phyloP scores from a whole-genome alignment of 2,888 invertebrate species.

The Norana najaformis region DNA sequence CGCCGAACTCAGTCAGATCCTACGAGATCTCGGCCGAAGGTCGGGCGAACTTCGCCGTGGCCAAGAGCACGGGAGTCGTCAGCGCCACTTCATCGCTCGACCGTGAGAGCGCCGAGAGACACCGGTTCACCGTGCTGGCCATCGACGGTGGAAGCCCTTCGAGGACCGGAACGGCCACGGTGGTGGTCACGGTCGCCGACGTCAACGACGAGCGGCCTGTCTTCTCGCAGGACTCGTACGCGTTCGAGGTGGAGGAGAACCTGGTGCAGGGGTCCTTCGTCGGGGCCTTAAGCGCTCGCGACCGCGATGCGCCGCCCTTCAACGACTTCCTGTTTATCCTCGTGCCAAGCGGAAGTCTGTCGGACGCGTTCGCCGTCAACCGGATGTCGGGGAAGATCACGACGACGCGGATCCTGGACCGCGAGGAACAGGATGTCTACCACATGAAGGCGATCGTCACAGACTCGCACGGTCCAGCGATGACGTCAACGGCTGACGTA shows the following conservation, averaged over 20 bases:
- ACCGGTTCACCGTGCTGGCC: slow-evolving; percentile 31
- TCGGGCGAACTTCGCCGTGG: not conserved
- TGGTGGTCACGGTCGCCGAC: slow-evolving; percentile 35
- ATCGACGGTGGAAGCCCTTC: slow-evolving; percentile 33
- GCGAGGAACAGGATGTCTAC: slow-evolving; percentile 31
- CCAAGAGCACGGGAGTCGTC: slow-evolving; percentile 17
- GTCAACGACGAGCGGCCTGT: slow-evolving; percentile 37
- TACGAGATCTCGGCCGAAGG: not conserved
- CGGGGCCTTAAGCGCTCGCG: slow-evolving; percentile 31
- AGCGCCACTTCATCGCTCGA: slow-evolving; percentile 24
- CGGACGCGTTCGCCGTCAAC: slow-evolving; percentile 36
- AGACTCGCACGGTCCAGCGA: slow-evolving; percentile 3
- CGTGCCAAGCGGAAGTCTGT: slow-evolving; percentile 27
- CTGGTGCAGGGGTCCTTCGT: slow-evolving; percentile 24
- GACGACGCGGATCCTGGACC: slow-evolving; percentile 31
- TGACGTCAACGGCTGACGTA: slow-evolving; percentile 66
- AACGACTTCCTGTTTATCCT: slow-evolving; percentile 30
- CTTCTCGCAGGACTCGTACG: slow-evolving; percentile 29
- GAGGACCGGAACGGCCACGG: slow-evolving; percentile 27
- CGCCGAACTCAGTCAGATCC: not conserved
- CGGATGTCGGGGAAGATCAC: slow-evolving; percentile 28
- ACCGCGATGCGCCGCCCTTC: slow-evolving; percentile 32
- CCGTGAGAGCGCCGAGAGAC: slow-evolving; percentile 16
- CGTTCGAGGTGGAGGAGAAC: slow-evolving; percentile 36
- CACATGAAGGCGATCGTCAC: slow-evolving; percentile 27